A percentile compares a stretch with the other conserved stretches of the same genome.
phyloP scores from a whole-genome alignment of 2,888 invertebrate species.

The Leptopilina syphax region DNA sequence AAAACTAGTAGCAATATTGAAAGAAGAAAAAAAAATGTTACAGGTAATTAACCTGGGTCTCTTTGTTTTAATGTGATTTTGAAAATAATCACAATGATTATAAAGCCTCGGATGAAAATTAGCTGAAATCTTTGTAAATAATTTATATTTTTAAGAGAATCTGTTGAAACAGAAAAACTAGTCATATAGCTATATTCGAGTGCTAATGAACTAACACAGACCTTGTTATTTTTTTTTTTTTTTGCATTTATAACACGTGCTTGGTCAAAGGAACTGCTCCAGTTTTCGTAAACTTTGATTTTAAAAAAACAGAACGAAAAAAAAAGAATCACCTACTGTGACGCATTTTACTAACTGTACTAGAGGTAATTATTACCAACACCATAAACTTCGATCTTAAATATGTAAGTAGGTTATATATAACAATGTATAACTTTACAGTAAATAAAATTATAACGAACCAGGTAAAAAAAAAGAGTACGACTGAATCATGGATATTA shows the following conservation, averaged over 20 bases:
- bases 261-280: constrained; percentile 64
- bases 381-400: constrained; percentile 72
- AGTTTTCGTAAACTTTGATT: constrained; percentile 69
- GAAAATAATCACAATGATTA: constrained; percentile 68
- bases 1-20: constrained; percentile 11
- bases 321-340: constrained; percentile 62
- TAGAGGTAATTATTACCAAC: constrained; percentile 71
- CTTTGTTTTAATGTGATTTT: constrained; percentile 72
- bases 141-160: constrained; percentile 76
- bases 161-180: constrained; percentile 74
- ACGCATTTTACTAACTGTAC: constrained; percentile 73
- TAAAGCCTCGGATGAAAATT: constrained; percentile 68
- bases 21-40: not conserved
- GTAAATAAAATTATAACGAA: constrained; percentile 66
- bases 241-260: constrained; percentile 74
- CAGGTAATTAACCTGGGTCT: constrained; percentile 65
- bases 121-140: constrained; percentile 74
- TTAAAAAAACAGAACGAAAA: too few relatives aligned
- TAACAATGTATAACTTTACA: constrained; percentile 73
- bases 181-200: constrained; percentile 76
- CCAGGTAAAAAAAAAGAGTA: constrained; percentile 54
- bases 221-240: constrained; percentile 68
- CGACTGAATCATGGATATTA: constrained; percentile 72
- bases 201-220: constrained; percentile 74
- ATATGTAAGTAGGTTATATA: constrained; percentile 72